Evolutionary conservation across 2,797 vertebrate species (phyloP), one percentile per base, ranked within the genome.

Genomic region (Anniella stebbinsi): DNA sequence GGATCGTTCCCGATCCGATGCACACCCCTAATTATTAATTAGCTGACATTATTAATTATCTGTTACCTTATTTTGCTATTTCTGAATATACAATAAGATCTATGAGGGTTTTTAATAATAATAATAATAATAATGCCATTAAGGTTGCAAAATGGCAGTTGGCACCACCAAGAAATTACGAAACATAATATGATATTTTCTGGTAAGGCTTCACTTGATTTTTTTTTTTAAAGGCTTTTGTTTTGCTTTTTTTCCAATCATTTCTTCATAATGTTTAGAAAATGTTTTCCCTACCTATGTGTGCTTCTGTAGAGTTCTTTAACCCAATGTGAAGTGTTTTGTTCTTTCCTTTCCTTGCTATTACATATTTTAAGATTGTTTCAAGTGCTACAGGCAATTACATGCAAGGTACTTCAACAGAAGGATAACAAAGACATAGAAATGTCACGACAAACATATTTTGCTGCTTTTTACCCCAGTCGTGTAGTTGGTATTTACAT

Each of bases 201-300:
- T 72, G 2, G 0, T 76, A 85, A 87, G 80, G 7, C 0, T n/a
- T n/a, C n/a, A n/a, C n/a, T n/a, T n/a, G n/a, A n/a, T n/a, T n/a
- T n/a, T n/a, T n/a, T n/a, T n/a, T n/a, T n/a, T n/a, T n/a, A n/a
- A n/a, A n/a, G 81, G 78, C 12, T 8, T 87, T 82, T 0, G 11
- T 0, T 84, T 54, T 8, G 12, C 10, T 67, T 51, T 45, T 57
- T 88, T 0, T 90, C 92, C 5, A 83, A 76, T 78, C 0, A 9
- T 88, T 88, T 91, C 75, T 87, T 80, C 2, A 57, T 72, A 88
- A 92, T 73, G 30, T 51, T 36, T 36, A 88, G 85, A 81, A 75
- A 91, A 93, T 81, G 80, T 0, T 91, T 93, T 73, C 1, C 9
- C 13, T 60, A 77, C 11, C 51, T 80, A 4, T 88, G 38, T 72